Conservation (phyloP, 2,113 vertebrate genomes). For the Vulpes lagopus region DNA sequence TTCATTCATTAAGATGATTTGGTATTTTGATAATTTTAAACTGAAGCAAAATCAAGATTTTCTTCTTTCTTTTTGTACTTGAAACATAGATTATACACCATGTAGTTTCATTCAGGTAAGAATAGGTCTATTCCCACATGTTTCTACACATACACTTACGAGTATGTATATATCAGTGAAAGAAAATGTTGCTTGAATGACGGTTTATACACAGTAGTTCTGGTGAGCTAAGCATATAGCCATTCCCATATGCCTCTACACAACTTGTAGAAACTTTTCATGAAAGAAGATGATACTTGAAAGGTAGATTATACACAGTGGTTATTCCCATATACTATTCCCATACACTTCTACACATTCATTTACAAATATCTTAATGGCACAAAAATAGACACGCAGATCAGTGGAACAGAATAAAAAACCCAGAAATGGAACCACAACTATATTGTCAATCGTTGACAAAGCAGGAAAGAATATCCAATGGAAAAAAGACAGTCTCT, state of each 20-base stretch:
- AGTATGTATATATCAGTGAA: neutral
- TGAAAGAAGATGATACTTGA: neutral
- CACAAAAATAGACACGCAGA: neutral
- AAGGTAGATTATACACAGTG: neutral
- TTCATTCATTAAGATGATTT: neutral
- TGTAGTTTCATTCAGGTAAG: neutral
- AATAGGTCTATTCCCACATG: neutral
- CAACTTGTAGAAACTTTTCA: neutral
- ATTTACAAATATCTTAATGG: neutral
- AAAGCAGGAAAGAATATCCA: neutral
- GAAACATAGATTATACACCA: neutral
- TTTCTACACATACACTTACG: neutral
- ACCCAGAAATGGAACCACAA: neutral
- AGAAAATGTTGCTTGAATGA: neutral
- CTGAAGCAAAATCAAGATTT: neutral
- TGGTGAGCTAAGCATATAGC: neutral
- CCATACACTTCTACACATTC: neutral
- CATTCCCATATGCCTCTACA: neutral
- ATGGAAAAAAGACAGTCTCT: neutral
- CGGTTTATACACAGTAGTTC: neutral
- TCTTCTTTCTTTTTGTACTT: neutral
- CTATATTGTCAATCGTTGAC: neutral
- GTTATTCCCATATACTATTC: neutral
- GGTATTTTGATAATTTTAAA: constrained; percentile 24
- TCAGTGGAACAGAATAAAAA: neutral